A percentile compares a stretch with the other conserved stretches of the same genome.
Evolutionary conservation across 1,140 invertebrate genomes (phyloP).

Genomic region (Drosophila aff.): DNA sequence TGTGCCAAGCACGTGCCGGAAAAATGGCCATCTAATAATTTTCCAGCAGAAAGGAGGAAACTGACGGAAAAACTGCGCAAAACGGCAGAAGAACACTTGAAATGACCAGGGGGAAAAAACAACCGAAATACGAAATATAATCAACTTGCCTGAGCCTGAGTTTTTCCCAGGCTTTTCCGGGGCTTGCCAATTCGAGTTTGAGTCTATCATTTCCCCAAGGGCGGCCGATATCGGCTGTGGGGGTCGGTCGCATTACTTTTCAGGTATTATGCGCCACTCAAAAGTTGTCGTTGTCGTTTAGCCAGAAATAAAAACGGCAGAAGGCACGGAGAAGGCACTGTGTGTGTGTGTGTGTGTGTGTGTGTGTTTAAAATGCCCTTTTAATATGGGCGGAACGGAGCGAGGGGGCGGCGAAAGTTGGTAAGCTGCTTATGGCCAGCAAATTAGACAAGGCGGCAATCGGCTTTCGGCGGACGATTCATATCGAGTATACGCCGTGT

Average conservation of each 20-base stretch:
- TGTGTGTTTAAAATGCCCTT: constrained; percentile 61
- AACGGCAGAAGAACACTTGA: constrained; percentile 56
- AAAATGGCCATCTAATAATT: constrained; percentile 76
- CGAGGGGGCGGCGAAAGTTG: constrained; percentile 18
- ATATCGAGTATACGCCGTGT: constrained; percentile 11
- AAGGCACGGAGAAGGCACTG: neutral
- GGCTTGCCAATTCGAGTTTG: constrained; percentile 11
- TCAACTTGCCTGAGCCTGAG: constrained; percentile 47
- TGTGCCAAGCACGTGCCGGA: constrained; percentile 59
- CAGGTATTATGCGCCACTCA: constrained; percentile 66
- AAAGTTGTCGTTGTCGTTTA: constrained; percentile 52
- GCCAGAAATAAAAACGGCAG: constrained; percentile 21
- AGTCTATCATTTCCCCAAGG: constrained; percentile 51
- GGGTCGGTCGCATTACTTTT: constrained; percentile 48
- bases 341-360: constrained; percentile 12
- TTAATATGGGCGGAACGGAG: constrained; percentile 58
- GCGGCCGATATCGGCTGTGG: constrained; percentile 38
- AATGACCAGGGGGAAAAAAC: constrained; percentile 42
- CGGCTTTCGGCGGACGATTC: constrained; percentile 43
- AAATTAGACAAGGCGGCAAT: constrained; percentile 68
- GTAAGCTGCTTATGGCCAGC: constrained; percentile 75
- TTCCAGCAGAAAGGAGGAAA: constrained; percentile 45
- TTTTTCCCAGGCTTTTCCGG: constrained; percentile 30
- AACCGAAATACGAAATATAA: constrained; percentile 48
- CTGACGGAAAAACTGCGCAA: constrained; percentile 37